These are phyloP conservation scores for Clusia tigrina DNA, from an alignment of 2,888 invertebrate genomes.

Conservation along the genomic window DNA sequence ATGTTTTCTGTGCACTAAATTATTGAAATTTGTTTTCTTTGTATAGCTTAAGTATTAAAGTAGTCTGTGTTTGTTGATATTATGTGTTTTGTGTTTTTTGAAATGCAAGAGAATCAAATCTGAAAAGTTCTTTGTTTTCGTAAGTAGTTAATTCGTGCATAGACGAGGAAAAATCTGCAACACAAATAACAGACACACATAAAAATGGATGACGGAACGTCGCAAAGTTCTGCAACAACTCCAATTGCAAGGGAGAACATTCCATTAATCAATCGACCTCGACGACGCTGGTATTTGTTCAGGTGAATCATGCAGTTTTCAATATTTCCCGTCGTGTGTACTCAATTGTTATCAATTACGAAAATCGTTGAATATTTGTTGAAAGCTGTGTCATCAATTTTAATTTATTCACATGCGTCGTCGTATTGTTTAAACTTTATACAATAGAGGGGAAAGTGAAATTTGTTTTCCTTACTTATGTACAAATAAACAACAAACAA, in stretches of 20 bases:
- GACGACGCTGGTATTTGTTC: slow-evolving; percentile 69
- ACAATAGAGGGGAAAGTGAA: no score
- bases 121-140: neutral
- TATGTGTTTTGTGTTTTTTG: neutral
- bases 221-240: slow-evolving; percentile 66
- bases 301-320: slow-evolving; percentile 66
- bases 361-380: no score
- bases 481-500: no score
- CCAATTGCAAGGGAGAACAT: slow-evolving; percentile 73
- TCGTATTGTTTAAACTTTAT: no score
- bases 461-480: no score
- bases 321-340: neutral
- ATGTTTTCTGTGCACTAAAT: neutral
- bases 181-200: neutral
- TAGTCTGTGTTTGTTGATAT: slow-evolving; percentile 1
- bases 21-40: neutral
- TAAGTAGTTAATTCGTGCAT: neutral
- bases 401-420: no score
- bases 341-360: neutral
- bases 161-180: neutral
- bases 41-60: neutral
- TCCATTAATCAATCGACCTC: slow-evolving; percentile 73
- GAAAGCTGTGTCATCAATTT: no score
- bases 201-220: slow-evolving; percentile 60
- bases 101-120: slow-evolving; percentile 16